These are phyloP conservation scores for Pogonocichla stellata DNA, from an alignment of 2,113 vertebrate genomes.

Conservation along the genomic window DNA sequence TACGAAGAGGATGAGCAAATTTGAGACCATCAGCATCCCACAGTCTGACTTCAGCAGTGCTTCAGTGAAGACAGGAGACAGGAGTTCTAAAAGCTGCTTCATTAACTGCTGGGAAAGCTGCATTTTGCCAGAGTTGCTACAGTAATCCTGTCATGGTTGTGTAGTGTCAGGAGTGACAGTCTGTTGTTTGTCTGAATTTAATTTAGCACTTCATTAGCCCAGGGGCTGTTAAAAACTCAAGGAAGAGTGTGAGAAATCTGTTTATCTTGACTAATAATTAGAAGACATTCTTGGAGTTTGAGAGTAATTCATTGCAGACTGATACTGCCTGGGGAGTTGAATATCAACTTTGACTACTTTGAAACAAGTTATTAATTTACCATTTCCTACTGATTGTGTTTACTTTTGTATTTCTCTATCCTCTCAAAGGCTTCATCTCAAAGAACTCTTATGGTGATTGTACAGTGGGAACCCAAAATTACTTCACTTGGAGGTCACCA, in stretches of 20 bases:
- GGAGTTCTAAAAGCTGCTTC: slow-evolving; percentile 1
- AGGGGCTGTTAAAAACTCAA: slow-evolving; percentile 49
- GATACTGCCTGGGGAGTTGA: slow-evolving; percentile 58
- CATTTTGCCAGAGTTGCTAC: slow-evolving; percentile 3
- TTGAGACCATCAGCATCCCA: not conserved
- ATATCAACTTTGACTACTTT: slow-evolving; percentile 15
- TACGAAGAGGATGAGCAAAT: not conserved
- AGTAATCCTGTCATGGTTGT: not conserved
- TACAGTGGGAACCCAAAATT: not conserved
- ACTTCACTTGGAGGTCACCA: not conserved
- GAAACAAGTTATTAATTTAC: slow-evolving; percentile 32
- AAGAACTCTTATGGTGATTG: not conserved
- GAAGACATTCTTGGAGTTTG: slow-evolving; percentile 19
- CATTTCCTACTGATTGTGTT: not conserved
- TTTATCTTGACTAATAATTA: slow-evolving; percentile 52
- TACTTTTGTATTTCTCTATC: not conserved
- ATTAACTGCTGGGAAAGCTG: not conserved
- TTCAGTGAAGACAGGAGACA: not conserved
- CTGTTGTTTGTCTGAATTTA: slow-evolving; percentile 38
- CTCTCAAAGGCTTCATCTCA: not conserved
- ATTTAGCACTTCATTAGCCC: slow-evolving; percentile 70
- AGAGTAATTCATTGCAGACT: slow-evolving; percentile 43
- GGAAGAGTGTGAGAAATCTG: slow-evolving; percentile 25
- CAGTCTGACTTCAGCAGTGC: not conserved
- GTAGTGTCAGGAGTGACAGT: not conserved